Percentiles rank a stretch among this genome's conserved stretches.
Evolutionary conservation across 37 sponge, comb jelly and placozoan species (phyloP).

Genomic region (Mnemiopsis leidyi): DNA sequence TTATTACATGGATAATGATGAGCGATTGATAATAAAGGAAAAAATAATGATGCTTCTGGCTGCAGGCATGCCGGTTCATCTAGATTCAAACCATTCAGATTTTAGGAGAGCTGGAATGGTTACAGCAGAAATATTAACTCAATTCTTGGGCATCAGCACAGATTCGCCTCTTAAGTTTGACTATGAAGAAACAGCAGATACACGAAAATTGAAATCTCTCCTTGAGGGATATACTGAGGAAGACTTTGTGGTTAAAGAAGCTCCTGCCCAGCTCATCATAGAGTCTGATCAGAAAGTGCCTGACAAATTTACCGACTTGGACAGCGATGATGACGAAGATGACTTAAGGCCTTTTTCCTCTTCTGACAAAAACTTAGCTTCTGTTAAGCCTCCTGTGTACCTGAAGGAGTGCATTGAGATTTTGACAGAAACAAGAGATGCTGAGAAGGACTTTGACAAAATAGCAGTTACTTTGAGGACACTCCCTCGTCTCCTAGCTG

Average conservation of each 20-base stretch:
- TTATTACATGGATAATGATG: conserved; percentile 59
- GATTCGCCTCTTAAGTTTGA: conserved; percentile 50
- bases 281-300: conserved; percentile 6
- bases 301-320: neutral
- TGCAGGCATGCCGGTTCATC: conserved; percentile 53
- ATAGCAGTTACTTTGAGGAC: conserved; percentile 47
- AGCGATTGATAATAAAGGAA: conserved; percentile 19
- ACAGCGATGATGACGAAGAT: conserved; percentile 55
- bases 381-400: conserved; percentile 44
- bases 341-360: conserved; percentile 13
- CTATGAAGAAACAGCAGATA: conserved; percentile 45
- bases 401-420: conserved; percentile 56
- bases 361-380: conserved; percentile 6
- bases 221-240: neutral
- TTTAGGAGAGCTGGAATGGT: conserved; percentile 59
- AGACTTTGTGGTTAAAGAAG: neutral
- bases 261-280: neutral
- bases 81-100: conserved; percentile 49
- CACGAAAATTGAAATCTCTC: conserved; percentile 31
- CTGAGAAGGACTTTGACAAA: conserved; percentile 22
- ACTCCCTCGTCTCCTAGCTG: neutral
- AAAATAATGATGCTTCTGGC: conserved; percentile 5
- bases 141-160: conserved; percentile 18
- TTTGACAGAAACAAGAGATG: conserved; percentile 7
- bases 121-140: conserved; percentile 33